Evolutionary conservation across 2,797 vertebrate genomes (phyloP).

Genomic region (Carapus acus): DNA sequence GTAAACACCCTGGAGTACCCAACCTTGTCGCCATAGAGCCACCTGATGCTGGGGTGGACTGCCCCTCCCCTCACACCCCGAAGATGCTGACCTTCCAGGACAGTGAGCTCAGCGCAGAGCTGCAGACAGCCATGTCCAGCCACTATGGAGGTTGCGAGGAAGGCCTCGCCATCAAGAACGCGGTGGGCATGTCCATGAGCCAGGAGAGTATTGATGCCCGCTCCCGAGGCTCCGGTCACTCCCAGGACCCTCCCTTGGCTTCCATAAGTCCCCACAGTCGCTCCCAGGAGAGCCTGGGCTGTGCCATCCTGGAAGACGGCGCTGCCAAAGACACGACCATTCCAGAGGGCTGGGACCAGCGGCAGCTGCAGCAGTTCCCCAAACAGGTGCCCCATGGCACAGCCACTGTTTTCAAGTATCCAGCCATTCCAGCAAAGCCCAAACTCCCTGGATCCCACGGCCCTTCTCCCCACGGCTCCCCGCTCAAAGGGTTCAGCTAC

Average conservation of each 20-base stretch:
- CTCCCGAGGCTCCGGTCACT: conserved; percentile 85
- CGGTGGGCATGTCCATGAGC: conserved; percentile 63
- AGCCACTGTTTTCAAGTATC: conserved; percentile 79
- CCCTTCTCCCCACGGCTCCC: conserved; percentile 53
- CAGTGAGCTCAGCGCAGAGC: conserved; percentile 86
- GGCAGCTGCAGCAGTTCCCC: conserved; percentile 49
- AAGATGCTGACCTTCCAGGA: conserved; percentile 84
- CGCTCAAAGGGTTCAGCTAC: conserved; percentile 75
- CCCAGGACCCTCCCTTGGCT: conserved; percentile 78
- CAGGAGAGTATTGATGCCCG: conserved; percentile 86
- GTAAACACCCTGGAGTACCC: conserved; percentile 54
- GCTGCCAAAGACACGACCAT: conserved; percentile 80
- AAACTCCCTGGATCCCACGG: conserved; percentile 28
- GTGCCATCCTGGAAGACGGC: conserved; percentile 58
- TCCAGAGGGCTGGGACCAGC: conserved; percentile 83
- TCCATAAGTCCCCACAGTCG: conserved; percentile 63
- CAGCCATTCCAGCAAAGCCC: conserved; percentile 72
- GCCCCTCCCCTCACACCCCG: conserved; percentile 65
- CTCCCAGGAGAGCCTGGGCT: conserved; percentile 77
- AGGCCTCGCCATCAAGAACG: conserved; percentile 65
- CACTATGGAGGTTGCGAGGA: conserved; percentile 73
- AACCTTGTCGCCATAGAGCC: conserved; percentile 71
- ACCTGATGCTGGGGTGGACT: conserved; percentile 31
- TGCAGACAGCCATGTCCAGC: conserved; percentile 85
- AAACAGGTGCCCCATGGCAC: conserved; percentile 71